These are phyloP conservation scores for Gulo gulo DNA, from an alignment of 2,113 vertebrate genomes.

Conservation along the genomic window DNA sequence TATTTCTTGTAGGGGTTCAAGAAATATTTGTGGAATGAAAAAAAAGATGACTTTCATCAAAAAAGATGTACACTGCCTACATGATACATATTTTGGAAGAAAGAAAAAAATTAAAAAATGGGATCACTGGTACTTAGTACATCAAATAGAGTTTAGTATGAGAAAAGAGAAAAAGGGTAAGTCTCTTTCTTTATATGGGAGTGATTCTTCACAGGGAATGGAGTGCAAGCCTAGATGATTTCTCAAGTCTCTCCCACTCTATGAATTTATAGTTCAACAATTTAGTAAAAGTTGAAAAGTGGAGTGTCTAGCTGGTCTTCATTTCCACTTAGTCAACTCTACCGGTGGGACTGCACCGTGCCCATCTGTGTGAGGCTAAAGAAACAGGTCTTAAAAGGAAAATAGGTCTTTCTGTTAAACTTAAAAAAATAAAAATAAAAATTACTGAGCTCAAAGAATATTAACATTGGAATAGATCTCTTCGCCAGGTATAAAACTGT, in stretches of 20 bases:
- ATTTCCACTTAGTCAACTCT: not conserved
- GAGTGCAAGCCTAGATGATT: not conserved
- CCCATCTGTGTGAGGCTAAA: fast-evolving
- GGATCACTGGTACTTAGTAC: not conserved
- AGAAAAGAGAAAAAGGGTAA: not conserved
- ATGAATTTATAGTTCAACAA: not conserved
- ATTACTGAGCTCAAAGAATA: not conserved
- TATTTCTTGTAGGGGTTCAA: too few relatives aligned
- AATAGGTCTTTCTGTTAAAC: not conserved
- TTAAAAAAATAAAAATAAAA: not conserved
- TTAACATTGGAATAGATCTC: not conserved
- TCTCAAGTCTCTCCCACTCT: not conserved
- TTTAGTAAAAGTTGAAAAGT: not conserved
- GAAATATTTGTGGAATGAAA: not conserved
- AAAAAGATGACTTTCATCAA: not conserved
- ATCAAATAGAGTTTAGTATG: not conserved
- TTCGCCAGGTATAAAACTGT: not conserved
- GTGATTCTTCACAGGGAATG: not conserved
- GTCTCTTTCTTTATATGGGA: not conserved
- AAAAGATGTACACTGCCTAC: not conserved
- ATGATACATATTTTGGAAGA: not conserved
- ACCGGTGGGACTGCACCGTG: fast-evolving
- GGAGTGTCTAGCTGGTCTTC: not conserved
- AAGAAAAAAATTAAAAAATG: not conserved
- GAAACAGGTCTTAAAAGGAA: not conserved